phyloP scores from a whole-genome alignment of 1,140 invertebrate species.

The Myzus persicae region DNA sequence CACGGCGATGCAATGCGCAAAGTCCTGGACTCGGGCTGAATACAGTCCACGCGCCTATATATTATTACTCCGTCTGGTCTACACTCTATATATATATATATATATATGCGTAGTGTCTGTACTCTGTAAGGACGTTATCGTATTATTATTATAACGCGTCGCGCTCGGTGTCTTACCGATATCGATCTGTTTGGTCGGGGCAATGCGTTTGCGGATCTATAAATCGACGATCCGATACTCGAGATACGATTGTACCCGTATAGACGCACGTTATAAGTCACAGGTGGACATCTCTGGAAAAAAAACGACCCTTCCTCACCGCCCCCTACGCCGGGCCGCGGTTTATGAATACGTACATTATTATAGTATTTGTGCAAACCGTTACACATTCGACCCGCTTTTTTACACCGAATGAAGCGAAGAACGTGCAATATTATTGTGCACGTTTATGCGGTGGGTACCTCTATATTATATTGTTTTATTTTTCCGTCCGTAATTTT shows the following conservation, averaged over 20 bases:
- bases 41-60: no score
- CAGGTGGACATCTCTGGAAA: background rate
- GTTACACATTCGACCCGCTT: background rate
- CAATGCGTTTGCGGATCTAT: background rate
- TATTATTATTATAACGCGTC: no score
- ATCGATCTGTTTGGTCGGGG: background rate
- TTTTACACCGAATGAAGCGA: background rate
- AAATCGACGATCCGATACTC: background rate
- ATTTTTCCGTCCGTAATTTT: no score
- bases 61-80: no score
- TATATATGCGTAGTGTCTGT: no score
- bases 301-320: background rate
- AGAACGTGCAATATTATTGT: background rate
- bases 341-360: background rate
- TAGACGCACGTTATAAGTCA: background rate
- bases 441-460: rapidly evolving
- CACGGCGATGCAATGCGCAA: no score
- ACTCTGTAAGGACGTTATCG: no score
- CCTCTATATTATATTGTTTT: no score
- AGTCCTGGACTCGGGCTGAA: no score
- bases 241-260: background rate
- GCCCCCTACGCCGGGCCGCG: background rate
- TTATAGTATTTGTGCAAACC: background rate
- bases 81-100: no score
- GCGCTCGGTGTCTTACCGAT: background rate